Evolutionary conservation across 2,888 invertebrate genomes (phyloP), one percentile per base, ranked within the genome.

Genomic region (Autographa gamma): DNA sequence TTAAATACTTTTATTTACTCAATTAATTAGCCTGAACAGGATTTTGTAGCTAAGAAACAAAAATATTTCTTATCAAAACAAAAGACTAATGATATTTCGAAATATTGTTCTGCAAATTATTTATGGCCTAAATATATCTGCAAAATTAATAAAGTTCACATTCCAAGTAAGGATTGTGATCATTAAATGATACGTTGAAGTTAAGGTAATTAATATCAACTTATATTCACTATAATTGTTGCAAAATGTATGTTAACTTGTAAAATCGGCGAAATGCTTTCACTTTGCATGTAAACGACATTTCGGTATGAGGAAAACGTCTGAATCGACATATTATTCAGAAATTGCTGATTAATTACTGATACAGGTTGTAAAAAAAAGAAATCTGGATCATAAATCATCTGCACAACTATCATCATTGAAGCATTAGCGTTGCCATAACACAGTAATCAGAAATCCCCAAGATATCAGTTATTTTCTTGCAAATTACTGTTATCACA

Each of bases 371-470:
- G 9, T 62, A 73, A 77, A 79, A 38, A 69, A 71, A 14, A 59
- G 48, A 48, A 60, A 67, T 77, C 61, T 13, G 8, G 43, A 60
- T 31, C 63, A 62, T 82, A 80, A 75, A 81, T 82, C 61, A 71
- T 69, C 13, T 9, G 9, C n/a, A 66, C 18, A 76, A 56, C 69
- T 70, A 67, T 63, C 38, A 74, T 77, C 6, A 66, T 71, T 77
- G 65, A 14, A 56, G 3, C n/a, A 65, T 74, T 71, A 78, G 41
- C 19, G 60, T 66, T 56, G 43, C 14, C 43, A 32, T 58, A 16
- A 31, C n/a, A 66, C 54, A 54, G 43, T 63, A 63, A 74, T 78
- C 58, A 48, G 52, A 34, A n/a, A 25, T 68, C 56, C 41, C 8
- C 56, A 65, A 65, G 60, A 38, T 60, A 41, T 60, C 19, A 32